Percentiles rank a stretch among this genome's conserved stretches.
These are phyloP conservation scores for Lethenteron reissneri DNA, from an alignment of 2,113 vertebrate genomes.

Conservation along the genomic window DNA sequence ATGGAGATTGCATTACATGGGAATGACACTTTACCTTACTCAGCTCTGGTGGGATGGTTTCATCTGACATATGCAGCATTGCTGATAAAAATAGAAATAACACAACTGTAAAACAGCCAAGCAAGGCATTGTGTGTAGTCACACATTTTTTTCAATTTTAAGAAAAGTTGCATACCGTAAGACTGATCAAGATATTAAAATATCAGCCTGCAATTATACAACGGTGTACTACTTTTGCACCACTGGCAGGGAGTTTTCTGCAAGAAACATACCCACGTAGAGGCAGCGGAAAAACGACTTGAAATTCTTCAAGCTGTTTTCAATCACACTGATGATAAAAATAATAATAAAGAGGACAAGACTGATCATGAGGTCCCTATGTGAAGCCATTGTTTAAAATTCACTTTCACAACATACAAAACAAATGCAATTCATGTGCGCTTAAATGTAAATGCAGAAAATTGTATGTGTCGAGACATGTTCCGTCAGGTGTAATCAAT, in stretches of 20 bases:
- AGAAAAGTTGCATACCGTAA: background rate
- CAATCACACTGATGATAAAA: constrained; percentile 50
- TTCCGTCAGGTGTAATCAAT: too few relatives aligned
- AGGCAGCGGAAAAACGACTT: constrained; percentile 97
- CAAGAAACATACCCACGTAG: constrained; percentile 48
- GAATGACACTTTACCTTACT: constrained; percentile 47
- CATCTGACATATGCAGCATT: constrained; percentile 93
- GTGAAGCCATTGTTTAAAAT: too few relatives aligned
- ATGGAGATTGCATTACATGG: background rate
- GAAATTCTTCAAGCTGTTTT: constrained; percentile 98
- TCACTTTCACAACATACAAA: too few relatives aligned
- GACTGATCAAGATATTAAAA: constrained; percentile 7
- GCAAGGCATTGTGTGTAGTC: background rate
- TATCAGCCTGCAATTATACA: constrained; percentile 9
- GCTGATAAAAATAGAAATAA: constrained; percentile 22
- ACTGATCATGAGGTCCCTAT: too few relatives aligned
- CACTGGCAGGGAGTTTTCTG: too few relatives aligned
- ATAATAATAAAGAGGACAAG: background rate
- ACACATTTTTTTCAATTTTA: background rate
- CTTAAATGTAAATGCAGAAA: too few relatives aligned
- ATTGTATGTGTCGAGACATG: too few relatives aligned
- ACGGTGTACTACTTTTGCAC: constrained; percentile 5
- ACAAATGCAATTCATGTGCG: too few relatives aligned
- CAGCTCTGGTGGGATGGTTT: constrained; percentile 76
- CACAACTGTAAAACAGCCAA: constrained; percentile 11